Evolutionary conservation across 2,113 vertebrate genomes (phyloP).

Genomic region (Amblyopsis rosae): DNA sequence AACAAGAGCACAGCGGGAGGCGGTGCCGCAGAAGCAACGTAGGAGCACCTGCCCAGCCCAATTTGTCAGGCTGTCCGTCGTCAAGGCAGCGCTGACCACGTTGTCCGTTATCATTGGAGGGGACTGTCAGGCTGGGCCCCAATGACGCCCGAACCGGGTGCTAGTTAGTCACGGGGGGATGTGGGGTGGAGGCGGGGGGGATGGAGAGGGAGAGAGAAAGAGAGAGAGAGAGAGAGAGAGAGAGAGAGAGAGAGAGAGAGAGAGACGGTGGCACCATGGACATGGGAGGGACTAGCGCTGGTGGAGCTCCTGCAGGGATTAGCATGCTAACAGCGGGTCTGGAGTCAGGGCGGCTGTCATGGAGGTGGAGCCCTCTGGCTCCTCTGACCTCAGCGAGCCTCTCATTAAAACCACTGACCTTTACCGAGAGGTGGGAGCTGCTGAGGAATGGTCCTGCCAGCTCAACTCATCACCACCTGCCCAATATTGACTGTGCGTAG

Average conservation of each 20-base stretch:
- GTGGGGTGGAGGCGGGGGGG: neutral
- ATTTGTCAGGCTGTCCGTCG: constrained; percentile 69
- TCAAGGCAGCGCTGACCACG: constrained; percentile 57
- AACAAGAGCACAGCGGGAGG: constrained; percentile 53
- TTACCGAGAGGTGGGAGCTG: constrained; percentile 47
- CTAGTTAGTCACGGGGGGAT: constrained; percentile 34
- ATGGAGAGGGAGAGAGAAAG: neutral
- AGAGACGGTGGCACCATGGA: constrained; percentile 43
- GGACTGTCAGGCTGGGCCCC: constrained; percentile 37
- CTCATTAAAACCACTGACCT: constrained; percentile 72
- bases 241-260: constrained; percentile 61
- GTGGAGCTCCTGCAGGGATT: constrained; percentile 46
- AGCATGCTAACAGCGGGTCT: constrained; percentile 58
- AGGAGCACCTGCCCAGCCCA: constrained; percentile 45
- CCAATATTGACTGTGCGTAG: too few relatives aligned
- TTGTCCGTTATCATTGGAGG: constrained; percentile 71
- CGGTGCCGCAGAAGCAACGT: constrained; percentile 35
- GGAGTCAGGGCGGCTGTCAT: constrained; percentile 55
- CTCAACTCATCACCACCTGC: too few relatives aligned
- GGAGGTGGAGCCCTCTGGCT: constrained; percentile 45
- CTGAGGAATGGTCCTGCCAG: neutral
- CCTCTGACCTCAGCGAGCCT: constrained; percentile 45
- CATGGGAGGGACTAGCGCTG: constrained; percentile 35
- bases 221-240: neutral
- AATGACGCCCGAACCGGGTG: constrained; percentile 9